Conservation (phyloP, 2,888 invertebrate genomes). For the Seira ritae region DNA sequence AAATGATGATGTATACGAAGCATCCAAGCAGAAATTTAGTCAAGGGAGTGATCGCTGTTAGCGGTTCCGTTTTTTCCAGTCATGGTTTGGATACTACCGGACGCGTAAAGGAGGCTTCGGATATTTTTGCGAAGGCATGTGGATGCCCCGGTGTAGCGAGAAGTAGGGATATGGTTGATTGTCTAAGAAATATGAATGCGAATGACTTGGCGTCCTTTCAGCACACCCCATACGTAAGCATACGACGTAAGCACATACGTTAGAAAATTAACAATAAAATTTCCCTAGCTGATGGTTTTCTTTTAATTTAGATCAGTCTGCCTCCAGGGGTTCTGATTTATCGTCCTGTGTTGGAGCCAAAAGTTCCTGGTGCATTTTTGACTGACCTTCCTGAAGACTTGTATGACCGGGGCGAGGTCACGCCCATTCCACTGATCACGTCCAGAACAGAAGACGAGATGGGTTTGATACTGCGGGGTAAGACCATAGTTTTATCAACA, state of each 20-base stretch:
- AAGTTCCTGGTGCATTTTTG: constrained; percentile 26
- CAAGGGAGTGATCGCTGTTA: constrained; percentile 26
- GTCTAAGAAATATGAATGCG: constrained; percentile 31
- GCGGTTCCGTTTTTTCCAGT: constrained; percentile 24
- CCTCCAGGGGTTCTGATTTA: constrained; percentile 16
- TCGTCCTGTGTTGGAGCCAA: constrained; percentile 34
- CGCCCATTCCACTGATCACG: constrained; percentile 30
- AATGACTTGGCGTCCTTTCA: neutral
- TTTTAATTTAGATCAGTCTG: neutral
- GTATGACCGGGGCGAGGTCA: constrained; percentile 31
- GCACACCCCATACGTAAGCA: constrained; percentile 10
- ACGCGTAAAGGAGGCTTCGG: constrained; percentile 31
- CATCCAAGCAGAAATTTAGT: constrained; percentile 21
- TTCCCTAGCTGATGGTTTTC: neutral
- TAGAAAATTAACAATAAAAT: neutral
- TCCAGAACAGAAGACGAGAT: constrained; percentile 27
- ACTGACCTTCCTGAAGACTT: constrained; percentile 39
- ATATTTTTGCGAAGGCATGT: constrained; percentile 17
- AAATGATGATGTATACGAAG: constrained; percentile 32
- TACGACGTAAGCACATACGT: neutral
- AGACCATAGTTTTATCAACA: neutral
- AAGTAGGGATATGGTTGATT: constrained; percentile 42
- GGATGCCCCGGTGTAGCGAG: constrained; percentile 26
- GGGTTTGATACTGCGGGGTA: neutral
- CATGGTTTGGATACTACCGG: constrained; percentile 36